Evolutionary conservation across 2,888 invertebrate genomes (phyloP).

Genomic region (Nysson spinosus): DNA sequence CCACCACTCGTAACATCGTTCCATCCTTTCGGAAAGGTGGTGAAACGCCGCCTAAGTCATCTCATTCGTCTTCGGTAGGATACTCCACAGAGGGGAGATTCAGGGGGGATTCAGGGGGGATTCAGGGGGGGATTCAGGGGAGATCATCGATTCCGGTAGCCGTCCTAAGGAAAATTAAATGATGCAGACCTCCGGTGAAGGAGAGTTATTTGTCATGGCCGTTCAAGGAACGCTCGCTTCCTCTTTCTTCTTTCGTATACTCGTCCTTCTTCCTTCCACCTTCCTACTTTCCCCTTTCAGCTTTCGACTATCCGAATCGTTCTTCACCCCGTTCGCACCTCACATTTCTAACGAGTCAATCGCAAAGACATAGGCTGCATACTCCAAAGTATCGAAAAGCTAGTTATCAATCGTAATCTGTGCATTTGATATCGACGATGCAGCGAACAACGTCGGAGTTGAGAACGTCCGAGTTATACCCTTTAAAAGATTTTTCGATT

Average conservation of each 20-base stretch:
- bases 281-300: conserved; percentile 16
- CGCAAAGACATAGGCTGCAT: too few relatives aligned
- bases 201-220: conserved; percentile 75
- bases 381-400: too few relatives aligned
- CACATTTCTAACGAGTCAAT: too few relatives aligned
- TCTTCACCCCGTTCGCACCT: conserved; percentile 1
- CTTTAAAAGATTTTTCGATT: background rate
- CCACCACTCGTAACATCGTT: background rate
- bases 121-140: too few relatives aligned
- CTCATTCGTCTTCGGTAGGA: conserved; percentile 75
- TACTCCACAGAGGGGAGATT: conserved; percentile 72
- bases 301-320: too few relatives aligned
- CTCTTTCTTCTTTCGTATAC: conserved; percentile 25
- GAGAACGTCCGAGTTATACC: too few relatives aligned
- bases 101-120: too few relatives aligned
- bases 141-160: conserved; percentile 76
- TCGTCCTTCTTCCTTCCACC: conserved; percentile 31
- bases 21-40: conserved; percentile 62
- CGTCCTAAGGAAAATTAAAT: conserved; percentile 77
- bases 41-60: conserved; percentile 73
- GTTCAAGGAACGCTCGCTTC: conserved; percentile 53
- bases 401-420: too few relatives aligned
- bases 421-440: too few relatives aligned
- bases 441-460: too few relatives aligned
- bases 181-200: conserved; percentile 75